A percentile compares a stretch with the other conserved stretches of the same genome.
Evolutionary conservation across 2,113 vertebrate genomes (phyloP).

Genomic region (Engraulis encrasicolus): DNA sequence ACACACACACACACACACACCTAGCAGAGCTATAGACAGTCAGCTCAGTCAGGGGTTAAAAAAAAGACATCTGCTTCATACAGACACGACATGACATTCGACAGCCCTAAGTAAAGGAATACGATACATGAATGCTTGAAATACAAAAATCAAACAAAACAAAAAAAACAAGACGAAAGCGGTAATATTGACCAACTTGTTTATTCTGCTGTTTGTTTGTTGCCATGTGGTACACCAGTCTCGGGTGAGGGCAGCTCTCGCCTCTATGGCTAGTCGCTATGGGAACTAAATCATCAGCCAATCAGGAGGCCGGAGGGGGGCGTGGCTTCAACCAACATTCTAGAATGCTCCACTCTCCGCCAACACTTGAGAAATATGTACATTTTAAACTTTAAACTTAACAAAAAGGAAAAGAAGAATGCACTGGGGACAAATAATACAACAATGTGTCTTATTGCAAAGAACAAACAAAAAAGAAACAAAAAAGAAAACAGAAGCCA

Average conservation of each 20-base stretch:
- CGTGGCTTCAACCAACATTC: too few species aligned
- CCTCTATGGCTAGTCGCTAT: too few species aligned
- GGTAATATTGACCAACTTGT: constrained; percentile 76
- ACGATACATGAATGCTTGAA: neutral
- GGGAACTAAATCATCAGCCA: constrained; percentile 60
- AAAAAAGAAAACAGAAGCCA: too few species aligned
- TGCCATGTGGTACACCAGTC: too few species aligned
- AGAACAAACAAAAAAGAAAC: too few species aligned
- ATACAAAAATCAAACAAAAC: neutral
- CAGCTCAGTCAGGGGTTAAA: too few species aligned
- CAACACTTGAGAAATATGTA: constrained; percentile 64
- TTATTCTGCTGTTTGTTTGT: too few species aligned
- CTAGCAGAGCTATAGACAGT: too few species aligned
- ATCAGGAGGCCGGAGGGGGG: constrained; percentile 67
- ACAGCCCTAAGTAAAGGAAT: neutral
- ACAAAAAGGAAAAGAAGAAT: neutral
- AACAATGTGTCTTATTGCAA: constrained; percentile 19
- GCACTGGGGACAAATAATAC: constrained; percentile 2
- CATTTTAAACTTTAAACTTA: constrained; percentile 46
- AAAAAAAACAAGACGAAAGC: constrained; percentile 11
- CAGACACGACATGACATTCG: neutral
- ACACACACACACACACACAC: too few species aligned
- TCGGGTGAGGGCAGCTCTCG: too few species aligned
- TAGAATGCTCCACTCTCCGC: constrained; percentile 65
- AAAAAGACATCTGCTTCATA: neutral